These are phyloP conservation scores for Synergus laeviventris DNA, from an alignment of 2,888 invertebrate species.

Conservation along the genomic window DNA sequence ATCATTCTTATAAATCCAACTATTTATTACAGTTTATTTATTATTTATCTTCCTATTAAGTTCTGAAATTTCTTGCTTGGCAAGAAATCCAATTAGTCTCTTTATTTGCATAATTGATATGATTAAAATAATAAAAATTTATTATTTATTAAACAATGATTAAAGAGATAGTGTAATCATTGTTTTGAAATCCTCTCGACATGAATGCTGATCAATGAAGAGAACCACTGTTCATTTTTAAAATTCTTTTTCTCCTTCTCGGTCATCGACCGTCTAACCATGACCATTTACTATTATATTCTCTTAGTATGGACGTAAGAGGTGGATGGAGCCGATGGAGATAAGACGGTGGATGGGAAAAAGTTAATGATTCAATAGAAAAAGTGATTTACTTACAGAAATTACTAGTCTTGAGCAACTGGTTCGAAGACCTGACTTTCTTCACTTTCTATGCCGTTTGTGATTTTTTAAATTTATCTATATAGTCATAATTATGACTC, in stretches of 20 bases:
- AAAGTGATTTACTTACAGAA: slow-evolving; percentile 12
- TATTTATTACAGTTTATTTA: too few species aligned
- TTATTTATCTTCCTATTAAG: background rate
- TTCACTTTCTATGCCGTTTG: background rate
- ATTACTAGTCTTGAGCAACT: background rate
- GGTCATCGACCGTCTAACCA: slow-evolving; percentile 42
- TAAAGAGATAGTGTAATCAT: background rate
- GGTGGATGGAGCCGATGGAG: too few species aligned
- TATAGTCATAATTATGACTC: background rate
- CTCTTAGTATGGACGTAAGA: background rate
- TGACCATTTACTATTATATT: slow-evolving; percentile 44
- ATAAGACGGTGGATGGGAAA: background rate
- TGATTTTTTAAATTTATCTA: background rate
- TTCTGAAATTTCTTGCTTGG: background rate
- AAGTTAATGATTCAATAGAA: background rate
- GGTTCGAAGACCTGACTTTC: background rate
- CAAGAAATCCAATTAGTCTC: background rate
- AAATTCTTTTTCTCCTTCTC: slow-evolving; percentile 13
- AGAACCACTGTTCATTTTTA: slow-evolving; percentile 19
- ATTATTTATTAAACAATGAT: background rate
- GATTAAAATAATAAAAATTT: slow-evolving; percentile 15
- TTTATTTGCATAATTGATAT: background rate
- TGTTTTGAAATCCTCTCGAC: slow-evolving; percentile 36
- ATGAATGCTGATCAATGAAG: slow-evolving; percentile 21
- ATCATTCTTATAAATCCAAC: background rate